Conservation (phyloP, 2,797 vertebrate genomes). For the Peromyscus attwateri region DNA sequence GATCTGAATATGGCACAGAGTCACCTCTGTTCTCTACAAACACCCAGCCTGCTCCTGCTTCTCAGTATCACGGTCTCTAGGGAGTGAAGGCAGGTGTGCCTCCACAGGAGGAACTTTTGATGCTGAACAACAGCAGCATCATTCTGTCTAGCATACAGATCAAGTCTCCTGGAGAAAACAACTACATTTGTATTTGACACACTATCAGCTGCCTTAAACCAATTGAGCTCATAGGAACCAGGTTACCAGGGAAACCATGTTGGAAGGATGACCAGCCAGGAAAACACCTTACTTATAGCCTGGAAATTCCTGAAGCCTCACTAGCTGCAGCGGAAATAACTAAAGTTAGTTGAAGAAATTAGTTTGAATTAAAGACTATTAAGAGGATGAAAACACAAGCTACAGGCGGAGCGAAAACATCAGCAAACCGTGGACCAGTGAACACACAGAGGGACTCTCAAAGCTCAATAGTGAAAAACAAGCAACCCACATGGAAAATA, state of each 20-base stretch:
- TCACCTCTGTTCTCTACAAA: background rate
- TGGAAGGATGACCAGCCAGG: background rate
- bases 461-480: background rate
- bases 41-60: background rate
- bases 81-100: too few relatives aligned
- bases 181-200: background rate
- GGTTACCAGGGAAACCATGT: background rate
- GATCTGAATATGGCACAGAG: background rate
- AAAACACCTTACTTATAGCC: background rate
- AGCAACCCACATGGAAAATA: background rate
- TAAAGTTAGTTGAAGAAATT: background rate
- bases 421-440: background rate
- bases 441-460: background rate
- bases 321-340: background rate
- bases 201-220: background rate
- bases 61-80: rapidly evolving
- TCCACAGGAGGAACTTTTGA: background rate
- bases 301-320: background rate
- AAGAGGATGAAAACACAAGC: background rate
- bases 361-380: background rate
- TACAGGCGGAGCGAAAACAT: background rate
- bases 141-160: rapidly evolving
- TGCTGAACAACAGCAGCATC: background rate
- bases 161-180: background rate
- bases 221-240: rapidly evolving